phyloP scores from a whole-genome alignment of 2,888 invertebrate genomes.

The Aromia moschata region DNA sequence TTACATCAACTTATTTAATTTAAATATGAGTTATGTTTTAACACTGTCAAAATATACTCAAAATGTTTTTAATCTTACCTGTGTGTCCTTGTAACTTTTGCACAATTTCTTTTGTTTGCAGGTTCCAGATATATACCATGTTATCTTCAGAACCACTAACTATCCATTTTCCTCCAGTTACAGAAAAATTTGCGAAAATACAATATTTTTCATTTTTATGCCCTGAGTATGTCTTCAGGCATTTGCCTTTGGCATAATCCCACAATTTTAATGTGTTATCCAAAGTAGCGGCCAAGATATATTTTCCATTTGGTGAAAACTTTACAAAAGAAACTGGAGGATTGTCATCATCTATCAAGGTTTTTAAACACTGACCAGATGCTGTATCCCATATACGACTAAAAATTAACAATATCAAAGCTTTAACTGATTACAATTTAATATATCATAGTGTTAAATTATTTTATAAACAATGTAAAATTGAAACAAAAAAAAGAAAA shows the following conservation, averaged over 20 bases:
- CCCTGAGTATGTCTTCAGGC: constrained; percentile 97
- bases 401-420: too few species aligned
- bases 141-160: constrained; percentile 99
- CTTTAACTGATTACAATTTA: too few species aligned
- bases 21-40: too few species aligned
- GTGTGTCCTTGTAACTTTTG: constrained; percentile 97
- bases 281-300: constrained; percentile 96
- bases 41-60: too few species aligned
- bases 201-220: constrained; percentile 99
- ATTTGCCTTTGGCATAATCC: constrained; percentile 99
- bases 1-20: too few species aligned
- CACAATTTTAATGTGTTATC: constrained; percentile 98
- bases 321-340: constrained; percentile 99
- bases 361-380: constrained; percentile 98
- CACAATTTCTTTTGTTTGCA: constrained; percentile 99
- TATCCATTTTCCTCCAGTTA: constrained; percentile 99
- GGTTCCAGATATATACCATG: constrained; percentile 99
- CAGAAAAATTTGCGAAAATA: constrained; percentile 99
- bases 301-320: constrained; percentile 99
- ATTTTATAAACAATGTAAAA: too few species aligned
- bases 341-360: constrained; percentile 98
- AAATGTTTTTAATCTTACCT: too few species aligned
- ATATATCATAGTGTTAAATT: too few species aligned
- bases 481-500: too few species aligned
- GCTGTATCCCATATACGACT: constrained; percentile 99